Evolutionary conservation across 1,140 invertebrate species (phyloP).

Genomic region (Drosophila pandora): DNA sequence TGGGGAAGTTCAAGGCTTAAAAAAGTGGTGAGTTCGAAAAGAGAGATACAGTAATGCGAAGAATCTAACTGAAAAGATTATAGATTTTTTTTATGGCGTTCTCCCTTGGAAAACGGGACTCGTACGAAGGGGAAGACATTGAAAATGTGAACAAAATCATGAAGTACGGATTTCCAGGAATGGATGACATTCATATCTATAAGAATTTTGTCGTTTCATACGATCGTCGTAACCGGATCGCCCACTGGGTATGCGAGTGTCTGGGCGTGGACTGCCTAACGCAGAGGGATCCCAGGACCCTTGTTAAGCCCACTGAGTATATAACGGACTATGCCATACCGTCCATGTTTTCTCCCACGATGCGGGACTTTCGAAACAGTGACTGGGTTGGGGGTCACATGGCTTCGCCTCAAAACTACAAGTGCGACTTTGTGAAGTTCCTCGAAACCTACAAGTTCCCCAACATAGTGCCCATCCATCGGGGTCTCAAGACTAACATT

Average conservation of each 20-base stretch:
- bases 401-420: slow-evolving; percentile 88
- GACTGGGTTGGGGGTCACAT: slow-evolving; percentile 92
- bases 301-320: slow-evolving; percentile 92
- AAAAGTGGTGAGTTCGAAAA: slow-evolving; percentile 18
- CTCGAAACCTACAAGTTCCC: slow-evolving; percentile 92
- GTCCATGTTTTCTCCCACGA: slow-evolving; percentile 92
- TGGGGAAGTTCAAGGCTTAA: slow-evolving; percentile 11
- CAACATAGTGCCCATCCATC: slow-evolving; percentile 97
- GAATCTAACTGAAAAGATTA: background rate
- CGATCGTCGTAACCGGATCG: slow-evolving; percentile 93
- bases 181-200: slow-evolving; percentile 93
- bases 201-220: slow-evolving; percentile 97
- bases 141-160: slow-evolving; percentile 89
- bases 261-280: slow-evolving; percentile 86
- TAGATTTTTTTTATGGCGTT: slow-evolving; percentile 51
- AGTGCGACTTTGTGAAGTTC: slow-evolving; percentile 94
- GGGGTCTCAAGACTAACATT: slow-evolving; percentile 95
- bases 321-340: slow-evolving; percentile 93
- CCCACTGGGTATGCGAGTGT: slow-evolving; percentile 99
- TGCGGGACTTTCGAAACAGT: slow-evolving; percentile 90
- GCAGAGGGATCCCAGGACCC: slow-evolving; percentile 88
- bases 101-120: slow-evolving; percentile 2
- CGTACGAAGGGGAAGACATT: background rate
- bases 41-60: background rate
- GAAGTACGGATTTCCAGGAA: slow-evolving; percentile 96